These are phyloP conservation scores for Choloepus didactylus DNA, from an alignment of 2,797 vertebrate species.

Conservation along the genomic window DNA sequence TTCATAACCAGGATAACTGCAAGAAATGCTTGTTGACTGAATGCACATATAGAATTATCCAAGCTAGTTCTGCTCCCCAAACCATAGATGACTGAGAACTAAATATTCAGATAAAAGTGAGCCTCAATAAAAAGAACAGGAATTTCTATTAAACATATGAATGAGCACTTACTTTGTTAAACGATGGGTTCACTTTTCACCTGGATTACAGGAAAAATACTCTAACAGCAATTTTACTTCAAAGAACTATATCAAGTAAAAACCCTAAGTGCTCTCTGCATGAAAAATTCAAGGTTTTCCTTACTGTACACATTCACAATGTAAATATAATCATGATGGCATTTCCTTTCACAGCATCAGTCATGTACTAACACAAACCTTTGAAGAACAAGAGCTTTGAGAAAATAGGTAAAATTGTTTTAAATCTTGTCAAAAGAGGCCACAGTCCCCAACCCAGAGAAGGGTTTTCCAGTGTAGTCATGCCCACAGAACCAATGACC, in stretches of 20 bases:
- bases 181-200: neutral
- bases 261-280: neutral
- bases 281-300: slow-evolving; percentile 28
- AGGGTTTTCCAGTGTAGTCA: neutral
- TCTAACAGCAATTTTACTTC: slow-evolving; percentile 24
- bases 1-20: neutral
- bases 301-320: neutral
- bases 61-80: slow-evolving; percentile 19
- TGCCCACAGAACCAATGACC: neutral
- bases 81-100: neutral
- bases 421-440: neutral
- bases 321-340: neutral
- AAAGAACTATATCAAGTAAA: slow-evolving; percentile 27
- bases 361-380: slow-evolving; percentile 34
- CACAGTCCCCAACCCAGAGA: neutral
- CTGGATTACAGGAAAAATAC: slow-evolving; percentile 25
- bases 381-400: neutral
- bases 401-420: slow-evolving; percentile 11
- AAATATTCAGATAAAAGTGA: slow-evolving; percentile 5
- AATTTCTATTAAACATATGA: slow-evolving; percentile 1
- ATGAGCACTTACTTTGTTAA: neutral
- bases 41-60: neutral
- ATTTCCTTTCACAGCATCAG: neutral
- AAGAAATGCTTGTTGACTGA: neutral
- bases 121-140: neutral